Base-by-base conservation (phyloP, 2,797 vertebrate genomes). In the Darevskia mixta region DNA sequence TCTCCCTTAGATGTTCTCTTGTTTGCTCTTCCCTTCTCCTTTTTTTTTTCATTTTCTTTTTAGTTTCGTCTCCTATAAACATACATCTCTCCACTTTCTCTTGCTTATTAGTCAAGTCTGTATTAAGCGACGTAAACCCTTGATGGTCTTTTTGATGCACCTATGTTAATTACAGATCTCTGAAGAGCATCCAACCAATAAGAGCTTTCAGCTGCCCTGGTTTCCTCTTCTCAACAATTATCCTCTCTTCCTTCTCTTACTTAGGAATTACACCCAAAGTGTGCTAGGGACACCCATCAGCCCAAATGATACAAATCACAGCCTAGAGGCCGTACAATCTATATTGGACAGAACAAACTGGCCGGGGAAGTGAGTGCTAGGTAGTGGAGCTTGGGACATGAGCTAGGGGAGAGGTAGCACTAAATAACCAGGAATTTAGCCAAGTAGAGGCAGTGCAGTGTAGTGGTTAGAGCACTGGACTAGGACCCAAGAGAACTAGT, bases 71-170 rank as follows among this genome's bases (percentile, higher is more conserved):
- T 38, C 38, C 55, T 43, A 41, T 29, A 29, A 23, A 18, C 10
- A n/a, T 78, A 78, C 85, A 75, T 88, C 71, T 90, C 83, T 87
- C 64, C 78, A 84, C 92, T 94, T 95, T 94, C 92, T 91, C 89
- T 87, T 87, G 81, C 86, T 86, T 83, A 88, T 82, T 82, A 85
- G n/a, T 79, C 0, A 0, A 78, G 69, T 55, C 89, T 90, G 83
- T 58, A 3, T 20, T 38, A 92, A 90, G 10, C 75, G 64, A 66
- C 27, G 41, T 86, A 67, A 82, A 88, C 20, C 61, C 61, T 64
- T 23, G 6, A 64, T 64, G 61, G 61, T 64, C 20, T 64, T 64
- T 64, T 83, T 88, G 83, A 82, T n/a, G 10, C n/a, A 79, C n/a
- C 4, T 64, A 0, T 5, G 84, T 87, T 66, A 84, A 90, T 66